A percentile compares a stretch with the other conserved stretches of the same genome.
Conservation (phyloP, 1,140 invertebrate genomes). For the Orius insidiosus region DNA sequence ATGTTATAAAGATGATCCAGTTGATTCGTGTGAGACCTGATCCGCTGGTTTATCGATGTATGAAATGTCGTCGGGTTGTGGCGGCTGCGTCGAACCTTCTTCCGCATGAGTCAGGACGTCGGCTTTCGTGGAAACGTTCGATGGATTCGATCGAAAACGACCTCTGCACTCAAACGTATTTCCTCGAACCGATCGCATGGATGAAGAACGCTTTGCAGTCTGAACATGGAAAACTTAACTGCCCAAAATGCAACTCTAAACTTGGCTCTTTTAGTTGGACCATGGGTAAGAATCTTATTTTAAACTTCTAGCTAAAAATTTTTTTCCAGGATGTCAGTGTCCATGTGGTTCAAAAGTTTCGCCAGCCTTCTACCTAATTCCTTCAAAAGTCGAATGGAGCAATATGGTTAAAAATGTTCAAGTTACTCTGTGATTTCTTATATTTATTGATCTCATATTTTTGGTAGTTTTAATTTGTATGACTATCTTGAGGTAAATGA, state of each 20-base stretch:
- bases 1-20: slow-evolving; percentile 61
- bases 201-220: slow-evolving; percentile 52
- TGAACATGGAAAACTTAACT: slow-evolving; percentile 60
- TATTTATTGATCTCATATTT: slow-evolving; percentile 3
- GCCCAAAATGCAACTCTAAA: slow-evolving; percentile 63
- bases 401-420: slow-evolving; percentile 74
- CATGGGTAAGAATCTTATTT: slow-evolving; percentile 34
- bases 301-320: slow-evolving; percentile 10
- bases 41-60: slow-evolving; percentile 62
- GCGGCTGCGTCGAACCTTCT: slow-evolving; percentile 62
- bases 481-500: neutral
- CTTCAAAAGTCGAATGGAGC: slow-evolving; percentile 70
- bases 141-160: slow-evolving; percentile 5
- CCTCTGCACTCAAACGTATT: slow-evolving; percentile 49
- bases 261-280: slow-evolving; percentile 72
- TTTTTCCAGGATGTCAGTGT: slow-evolving; percentile 51
- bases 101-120: slow-evolving; percentile 41
- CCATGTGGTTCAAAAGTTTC: slow-evolving; percentile 68
- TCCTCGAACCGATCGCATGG: slow-evolving; percentile 67
- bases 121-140: slow-evolving; percentile 29
- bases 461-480: neutral
- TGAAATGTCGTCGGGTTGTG: slow-evolving; percentile 56
- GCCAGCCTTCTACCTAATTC: slow-evolving; percentile 69
- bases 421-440: slow-evolving; percentile 44
- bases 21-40: slow-evolving; percentile 54